Conservation (phyloP, 2,797 vertebrate species). For the Heliangelus exortis region DNA sequence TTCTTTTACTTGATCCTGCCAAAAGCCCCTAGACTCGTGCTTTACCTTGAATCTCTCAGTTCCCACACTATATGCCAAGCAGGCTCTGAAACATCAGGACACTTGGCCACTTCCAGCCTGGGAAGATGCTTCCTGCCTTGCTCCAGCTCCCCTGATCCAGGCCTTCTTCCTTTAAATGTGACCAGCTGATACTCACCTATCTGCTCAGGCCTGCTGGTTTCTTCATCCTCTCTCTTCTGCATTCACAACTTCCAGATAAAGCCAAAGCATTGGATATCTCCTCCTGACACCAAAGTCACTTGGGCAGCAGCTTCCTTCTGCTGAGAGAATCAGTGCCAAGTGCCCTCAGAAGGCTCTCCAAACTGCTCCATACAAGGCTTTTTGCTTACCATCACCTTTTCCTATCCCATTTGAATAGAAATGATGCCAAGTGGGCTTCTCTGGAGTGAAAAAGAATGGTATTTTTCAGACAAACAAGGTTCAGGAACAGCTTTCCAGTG, state of each 20-base stretch:
- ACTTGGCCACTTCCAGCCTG: neutral
- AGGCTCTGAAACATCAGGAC: neutral
- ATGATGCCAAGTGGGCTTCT: neutral
- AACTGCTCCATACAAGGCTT: neutral
- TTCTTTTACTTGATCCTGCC: neutral
- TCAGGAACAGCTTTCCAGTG: neutral
- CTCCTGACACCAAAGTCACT: neutral
- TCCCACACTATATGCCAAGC: neutral
- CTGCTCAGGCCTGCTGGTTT: neutral
- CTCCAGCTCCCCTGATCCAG: neutral
- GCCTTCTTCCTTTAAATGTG: neutral
- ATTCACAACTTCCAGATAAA: slow-evolving; percentile 35
- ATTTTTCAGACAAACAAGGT: neutral
- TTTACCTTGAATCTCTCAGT: neutral
- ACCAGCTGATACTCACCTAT: neutral
- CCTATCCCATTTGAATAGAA: neutral
- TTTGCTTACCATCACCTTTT: neutral
- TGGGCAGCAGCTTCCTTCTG: neutral
- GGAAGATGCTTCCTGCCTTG: too few species aligned
- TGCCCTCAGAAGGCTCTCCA: neutral
- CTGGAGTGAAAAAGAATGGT: neutral
- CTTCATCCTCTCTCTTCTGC: neutral
- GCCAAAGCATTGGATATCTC: neutral
- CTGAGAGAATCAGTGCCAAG: neutral
- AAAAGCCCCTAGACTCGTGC: neutral